A percentile compares a stretch with the other conserved stretches of the same genome.
Evolutionary conservation across 1,140 invertebrate genomes (phyloP).

Genomic region (Harpegnathos saltator): DNA sequence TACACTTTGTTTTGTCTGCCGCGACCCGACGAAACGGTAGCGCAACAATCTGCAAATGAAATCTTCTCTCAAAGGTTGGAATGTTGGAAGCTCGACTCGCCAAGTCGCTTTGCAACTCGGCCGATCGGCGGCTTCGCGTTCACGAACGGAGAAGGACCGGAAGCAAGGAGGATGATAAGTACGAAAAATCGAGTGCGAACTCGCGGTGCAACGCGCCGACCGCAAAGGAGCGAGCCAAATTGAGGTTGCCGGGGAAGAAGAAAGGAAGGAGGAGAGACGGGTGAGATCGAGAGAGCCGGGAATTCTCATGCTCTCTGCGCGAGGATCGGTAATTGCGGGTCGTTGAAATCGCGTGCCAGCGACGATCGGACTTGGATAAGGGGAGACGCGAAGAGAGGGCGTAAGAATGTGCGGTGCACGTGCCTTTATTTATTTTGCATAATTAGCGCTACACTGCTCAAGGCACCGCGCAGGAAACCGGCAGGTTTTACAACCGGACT

Average conservation of each 20-base stretch:
- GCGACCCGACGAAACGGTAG: too few species aligned
- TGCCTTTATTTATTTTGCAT: slow-evolving; percentile 82
- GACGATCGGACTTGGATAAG: slow-evolving; percentile 43
- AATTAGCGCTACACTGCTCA: slow-evolving; percentile 74
- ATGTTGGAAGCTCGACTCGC: slow-evolving; percentile 10
- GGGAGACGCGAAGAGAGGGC: slow-evolving; percentile 55
- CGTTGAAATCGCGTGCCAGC: slow-evolving; percentile 77
- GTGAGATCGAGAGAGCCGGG: slow-evolving; percentile 4
- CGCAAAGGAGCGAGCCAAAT: slow-evolving; percentile 8
- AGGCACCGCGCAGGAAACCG: slow-evolving; percentile 54
- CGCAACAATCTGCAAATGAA: too few species aligned
- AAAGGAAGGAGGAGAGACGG: not conserved
- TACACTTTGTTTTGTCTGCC: too few species aligned
- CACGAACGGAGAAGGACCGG: not conserved
- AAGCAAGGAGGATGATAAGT: not conserved
- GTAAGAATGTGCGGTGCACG: slow-evolving; percentile 77
- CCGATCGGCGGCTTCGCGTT: slow-evolving; percentile 13
- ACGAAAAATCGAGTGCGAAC: slow-evolving; percentile 38
- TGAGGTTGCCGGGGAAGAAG: not conserved
- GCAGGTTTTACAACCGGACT: slow-evolving; percentile 57
- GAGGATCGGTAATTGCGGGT: slow-evolving; percentile 76
- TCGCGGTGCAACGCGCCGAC: not conserved
- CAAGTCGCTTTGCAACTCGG: not conserved
- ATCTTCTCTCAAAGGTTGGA: not conserved
- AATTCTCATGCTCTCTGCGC: slow-evolving; percentile 66